A percentile compares a stretch with the other conserved stretches of the same genome.
phyloP scores from a whole-genome alignment of 1,140 invertebrate species.

The Pentalonia nigronervosa region DNA sequence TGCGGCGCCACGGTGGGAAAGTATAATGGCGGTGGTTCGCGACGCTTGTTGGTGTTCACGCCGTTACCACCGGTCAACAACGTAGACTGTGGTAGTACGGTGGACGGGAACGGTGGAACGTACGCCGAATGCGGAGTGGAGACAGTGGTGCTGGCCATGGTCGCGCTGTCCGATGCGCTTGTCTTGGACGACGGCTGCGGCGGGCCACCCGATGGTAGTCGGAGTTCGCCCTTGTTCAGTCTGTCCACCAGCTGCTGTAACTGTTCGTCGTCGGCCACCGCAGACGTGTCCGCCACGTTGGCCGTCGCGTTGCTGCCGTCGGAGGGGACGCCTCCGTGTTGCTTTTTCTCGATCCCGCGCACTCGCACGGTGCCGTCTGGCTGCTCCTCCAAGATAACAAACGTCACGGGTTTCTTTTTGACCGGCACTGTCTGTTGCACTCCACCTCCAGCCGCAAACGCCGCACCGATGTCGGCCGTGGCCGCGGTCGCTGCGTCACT shows the following conservation, averaged over 20 bases:
- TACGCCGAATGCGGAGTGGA: constrained; percentile 60
- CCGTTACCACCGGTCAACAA: too few species aligned
- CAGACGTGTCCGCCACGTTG: not conserved
- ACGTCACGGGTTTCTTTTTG: constrained; percentile 79
- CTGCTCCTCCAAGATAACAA: constrained; percentile 84
- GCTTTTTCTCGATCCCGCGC: constrained; percentile 74
- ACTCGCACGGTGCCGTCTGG: constrained; percentile 83
- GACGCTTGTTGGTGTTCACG: not conserved
- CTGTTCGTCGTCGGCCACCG: constrained; percentile 67
- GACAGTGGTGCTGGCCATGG: constrained; percentile 59
- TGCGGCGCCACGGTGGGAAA: not conserved
- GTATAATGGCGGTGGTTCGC: not conserved
- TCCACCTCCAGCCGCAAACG: not conserved
- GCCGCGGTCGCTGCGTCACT: not conserved
- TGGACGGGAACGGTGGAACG: constrained; percentile 38
- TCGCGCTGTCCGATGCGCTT: constrained; percentile 60
- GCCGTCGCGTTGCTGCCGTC: constrained; percentile 64
- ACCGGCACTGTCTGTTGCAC: not conserved
- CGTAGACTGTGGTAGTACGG: not conserved
- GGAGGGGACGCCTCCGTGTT: constrained; percentile 72
- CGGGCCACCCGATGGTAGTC: constrained; percentile 70
- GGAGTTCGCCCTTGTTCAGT: constrained; percentile 81
- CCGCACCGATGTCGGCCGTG: too few species aligned
- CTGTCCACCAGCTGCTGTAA: constrained; percentile 67
- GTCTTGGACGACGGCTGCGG: constrained; percentile 60